Base-by-base conservation (phyloP, 2,113 vertebrate species). In the Mustela nigripes region DNA sequence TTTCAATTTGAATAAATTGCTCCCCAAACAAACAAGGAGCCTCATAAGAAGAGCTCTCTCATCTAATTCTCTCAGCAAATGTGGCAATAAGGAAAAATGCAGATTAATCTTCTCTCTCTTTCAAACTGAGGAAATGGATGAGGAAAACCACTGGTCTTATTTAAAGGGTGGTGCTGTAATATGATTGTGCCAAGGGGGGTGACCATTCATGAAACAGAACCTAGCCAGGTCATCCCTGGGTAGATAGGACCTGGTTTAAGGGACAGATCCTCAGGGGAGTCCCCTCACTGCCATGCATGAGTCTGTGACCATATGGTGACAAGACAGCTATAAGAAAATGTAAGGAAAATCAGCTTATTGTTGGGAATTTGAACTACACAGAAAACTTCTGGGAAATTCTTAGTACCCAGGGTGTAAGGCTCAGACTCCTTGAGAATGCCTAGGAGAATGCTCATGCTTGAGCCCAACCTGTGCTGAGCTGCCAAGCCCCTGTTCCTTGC, bases 1-100 rank as follows among this genome's bases (percentile, higher is more conserved):
- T 11, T 62, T 96, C 56, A 60, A 45, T 81, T 81, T 91, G 60
- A 93, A 76, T 84, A 96, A 80, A 82, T 96, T 96, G 19, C 45
- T 92, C 58, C 39, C 50, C 67, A 95, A 69, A 82, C 69, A 94
- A 93, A 79, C 28, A 79, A 86, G 69, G 11, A 67, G 42, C 11
- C 50, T 19, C 87, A 74, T 79, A 33, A 81, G 65, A 91, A 79
- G 1, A 79, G 73, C 18, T 74, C 7, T 92, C 74, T 84, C 76
- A 83, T 56, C 93, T 24, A 79, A 93, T 42, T 42, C 42, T 42
- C 42, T 42, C 42, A 42, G 67, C 86, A 19, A 97, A 91, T 84
- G 28, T 53, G 83, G 24, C 71, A 95, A 24, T 60, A 50, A 80
- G 62, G 76, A 82, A 82, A 95, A 93, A 82, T 22, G 10, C 12